Base-by-base conservation (phyloP, 2,797 vertebrate species). In the Tarsius wallacei region DNA sequence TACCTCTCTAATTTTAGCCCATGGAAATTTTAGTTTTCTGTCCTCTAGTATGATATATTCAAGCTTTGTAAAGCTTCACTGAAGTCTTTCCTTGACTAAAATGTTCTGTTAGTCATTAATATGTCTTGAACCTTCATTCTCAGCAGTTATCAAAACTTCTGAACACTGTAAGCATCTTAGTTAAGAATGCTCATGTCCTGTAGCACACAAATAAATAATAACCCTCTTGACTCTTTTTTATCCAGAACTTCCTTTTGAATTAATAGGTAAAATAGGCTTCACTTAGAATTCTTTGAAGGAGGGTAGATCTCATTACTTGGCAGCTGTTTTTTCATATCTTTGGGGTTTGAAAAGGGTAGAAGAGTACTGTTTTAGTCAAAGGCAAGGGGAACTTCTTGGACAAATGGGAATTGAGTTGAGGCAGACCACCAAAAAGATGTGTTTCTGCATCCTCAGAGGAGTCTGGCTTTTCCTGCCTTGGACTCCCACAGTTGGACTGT, bases 31-130 rank as follows among this genome's bases (percentile, higher is more conserved):
- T 71, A 31, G 26, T 81, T 84, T 74, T 9, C 15, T 93, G 31
- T 49, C 36, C 9, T 84, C 21, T 85, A 74, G 5, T 57, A 26
- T 89, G 73, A 36, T 74, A 24, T 7, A 7, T 16, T 95, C n/a
- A 93, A 51, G 42, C 26, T 73, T 96, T 80, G 5, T 85, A 28
- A 81, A 81, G 15, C 49, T 92, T 74, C 68, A 77, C 4, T 87
- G 49, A 86, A 96, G 24, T 24, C 16, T 76, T 93, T 88, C 3
- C 51, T 83, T 13, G 94, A 0, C 12, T 86, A 21, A 87, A 87
- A 11, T 87, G 26, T 36, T 95, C 28, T 26, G 31, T 87, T 84
- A 42, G 91, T 91, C 47, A 86, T 59, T 90, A n/a, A 88, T 90
- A 26, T 63, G 24, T 63, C 22, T 11, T 24, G 24, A 63, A 19